Evolutionary conservation across 1,140 invertebrate genomes (phyloP), one percentile per base, ranked within the genome.

Genomic region (Melitaea cinxia): DNA sequence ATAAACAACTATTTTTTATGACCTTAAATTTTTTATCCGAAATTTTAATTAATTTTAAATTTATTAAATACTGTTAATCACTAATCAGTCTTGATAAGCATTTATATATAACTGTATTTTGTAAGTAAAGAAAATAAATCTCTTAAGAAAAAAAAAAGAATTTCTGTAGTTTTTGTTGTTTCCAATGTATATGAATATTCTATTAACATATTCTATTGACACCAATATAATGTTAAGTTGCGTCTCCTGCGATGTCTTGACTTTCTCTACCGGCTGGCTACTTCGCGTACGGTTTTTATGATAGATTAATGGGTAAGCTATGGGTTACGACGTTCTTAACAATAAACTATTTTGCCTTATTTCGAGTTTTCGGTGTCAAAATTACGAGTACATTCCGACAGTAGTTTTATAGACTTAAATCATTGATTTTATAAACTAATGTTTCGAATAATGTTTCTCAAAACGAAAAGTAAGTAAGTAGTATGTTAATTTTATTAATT

Each of bases 161-260:
- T 57, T 39, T 33, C 4, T 42, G 42, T 5, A 17, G 55, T 63
- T 68, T 68, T 68, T 63, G 66, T 68, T 59, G 21, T 56, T 63
- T 59, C 63, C 60, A 68, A 62, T 62, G 57, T 62, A 33, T 47
- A 54, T 37, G 42, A 60, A 47, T 58, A 57, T 47, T 68, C 75
- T 77, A 81, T 83, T 78, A 78, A 78, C 77, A 81, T 72, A 78
- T 75, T 81, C 81, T 78, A 81, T 80, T 83, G 77, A 81, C 81
- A 83, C 74, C 66, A 56, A 81, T 83, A 65, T 45, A 52, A 65
- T 59, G 35, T 45, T 17, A 30, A 37, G 47, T 59, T 50, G 28
- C 60, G 50, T 68, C 61, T 78, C 65, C 55, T 23, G n/a, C 21
- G 9, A 47, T 54, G 26, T 24, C 26, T 33, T 56, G 33, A 68